Base-by-base conservation (phyloP, 1,140 invertebrate genomes). In the Drosophila biarmipes region DNA sequence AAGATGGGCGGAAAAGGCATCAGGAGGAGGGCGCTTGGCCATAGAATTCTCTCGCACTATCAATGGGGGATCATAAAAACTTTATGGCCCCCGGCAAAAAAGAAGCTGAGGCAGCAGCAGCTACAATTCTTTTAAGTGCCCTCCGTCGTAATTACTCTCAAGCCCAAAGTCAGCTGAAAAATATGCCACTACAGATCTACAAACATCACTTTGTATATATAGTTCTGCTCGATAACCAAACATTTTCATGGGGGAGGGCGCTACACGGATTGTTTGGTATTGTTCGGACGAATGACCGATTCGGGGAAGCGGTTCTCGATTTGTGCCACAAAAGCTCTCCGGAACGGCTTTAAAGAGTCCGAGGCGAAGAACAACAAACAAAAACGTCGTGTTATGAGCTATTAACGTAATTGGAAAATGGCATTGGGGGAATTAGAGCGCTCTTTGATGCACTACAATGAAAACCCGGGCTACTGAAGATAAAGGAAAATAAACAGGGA, bases 341-440 rank as follows among this genome's bases (percentile, higher is more conserved):
- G 29, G 58, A 52, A 19, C 46, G 38, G 64, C 66, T 80, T 72
- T 69, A 69, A 69, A 69, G 63, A 68, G 40, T 69, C 49, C 24
- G 40, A 45, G 31, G 59, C 64, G 46, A 78, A 80, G 61, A 86
- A 81, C 68, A 86, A 86, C 82, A 86, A 86, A 87, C 78, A 86
- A 78, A 86, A 86, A 56, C 56, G 82, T 82, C 78, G 69, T 81
- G 74, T 87, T 86, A 87, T 78, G 82, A 82, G 71, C 82, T 82
- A 86, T 87, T 87, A 81, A 82, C 82, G 82, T 86, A 82, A 86
- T 86, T 86, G 78, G 78, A 86, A 86, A 86, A 78, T 59, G 69
- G 78, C 82, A 75, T 64, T 78, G 69, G 38, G 42, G 45, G 56
- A 86, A 80, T 55, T 77, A 51, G 66, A 77, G 62, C 74, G 59